Evolutionary conservation across 2,888 invertebrate species (phyloP).

Genomic region (Sabatieria punctata): DNA sequence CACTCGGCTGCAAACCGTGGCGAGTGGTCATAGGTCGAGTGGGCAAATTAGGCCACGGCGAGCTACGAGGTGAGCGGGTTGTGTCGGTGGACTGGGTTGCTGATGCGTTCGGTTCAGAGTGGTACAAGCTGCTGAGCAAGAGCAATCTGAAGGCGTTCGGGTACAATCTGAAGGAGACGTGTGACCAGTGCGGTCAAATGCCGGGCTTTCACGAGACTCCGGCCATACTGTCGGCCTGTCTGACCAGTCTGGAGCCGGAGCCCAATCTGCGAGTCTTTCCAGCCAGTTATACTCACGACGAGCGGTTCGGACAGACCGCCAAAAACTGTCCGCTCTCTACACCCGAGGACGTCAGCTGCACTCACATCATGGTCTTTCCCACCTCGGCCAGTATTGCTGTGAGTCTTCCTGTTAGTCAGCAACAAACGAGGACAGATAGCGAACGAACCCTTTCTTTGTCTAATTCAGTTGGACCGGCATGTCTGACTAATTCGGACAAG

Average conservation of each 20-base stretch:
- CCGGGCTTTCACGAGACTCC: conserved; percentile 61
- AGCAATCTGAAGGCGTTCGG: conserved; percentile 16
- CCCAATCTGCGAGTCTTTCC: conserved; percentile 45
- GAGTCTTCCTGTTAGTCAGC: conserved; percentile 12
- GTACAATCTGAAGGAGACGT: conserved; percentile 16
- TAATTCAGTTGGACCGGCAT: no score
- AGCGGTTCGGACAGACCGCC: conserved; percentile 34
- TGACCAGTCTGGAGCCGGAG: conserved; percentile 85
- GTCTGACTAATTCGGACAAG: no score
- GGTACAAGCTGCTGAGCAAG: conserved; percentile 24
- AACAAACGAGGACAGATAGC: not conserved
- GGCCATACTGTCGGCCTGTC: conserved; percentile 87
- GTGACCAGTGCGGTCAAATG: conserved; percentile 60
- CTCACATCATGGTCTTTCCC: conserved; percentile 95
- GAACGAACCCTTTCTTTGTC: no score
- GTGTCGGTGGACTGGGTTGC: not conserved
- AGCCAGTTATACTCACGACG: conserved; percentile 32
- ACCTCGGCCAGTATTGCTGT: conserved; percentile 85
- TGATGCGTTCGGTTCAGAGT: conserved; percentile 14
- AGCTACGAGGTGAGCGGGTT: conserved; percentile 55
- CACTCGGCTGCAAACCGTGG: conserved; percentile 72
- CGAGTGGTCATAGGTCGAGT: conserved; percentile 85
- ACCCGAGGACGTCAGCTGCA: conserved; percentile 85
- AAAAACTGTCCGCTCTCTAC: conserved; percentile 70
- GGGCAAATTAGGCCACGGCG: conserved; percentile 91